Percentiles rank a stretch among this genome's conserved stretches.
Evolutionary conservation across 1,140 invertebrate genomes (phyloP).

Genomic region (Cryptotermes secundus): DNA sequence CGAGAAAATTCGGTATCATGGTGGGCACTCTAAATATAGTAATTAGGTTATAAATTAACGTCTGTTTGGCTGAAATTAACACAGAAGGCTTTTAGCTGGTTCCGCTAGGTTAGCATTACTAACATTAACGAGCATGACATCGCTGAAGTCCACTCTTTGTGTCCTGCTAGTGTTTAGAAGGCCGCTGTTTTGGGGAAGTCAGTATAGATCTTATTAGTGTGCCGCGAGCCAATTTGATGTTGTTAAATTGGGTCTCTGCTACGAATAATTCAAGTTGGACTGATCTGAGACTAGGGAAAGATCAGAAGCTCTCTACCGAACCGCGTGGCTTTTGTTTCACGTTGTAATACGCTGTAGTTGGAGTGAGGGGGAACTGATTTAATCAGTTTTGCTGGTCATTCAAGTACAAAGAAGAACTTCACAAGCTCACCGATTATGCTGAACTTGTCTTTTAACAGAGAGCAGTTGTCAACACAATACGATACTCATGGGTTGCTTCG

Average conservation of each 20-base stretch:
- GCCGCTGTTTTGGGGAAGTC: neutral
- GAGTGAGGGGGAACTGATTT: neutral
- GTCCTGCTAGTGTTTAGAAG: neutral
- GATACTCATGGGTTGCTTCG: too few relatives aligned
- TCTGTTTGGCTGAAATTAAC: neutral
- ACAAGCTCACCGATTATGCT: too few relatives aligned
- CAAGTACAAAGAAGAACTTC: too few relatives aligned
- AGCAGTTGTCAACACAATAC: too few relatives aligned
- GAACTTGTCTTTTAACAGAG: too few relatives aligned
- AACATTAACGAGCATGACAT: neutral
- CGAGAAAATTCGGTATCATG: too few relatives aligned
- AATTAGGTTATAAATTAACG: neutral
- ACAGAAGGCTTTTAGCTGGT: neutral
- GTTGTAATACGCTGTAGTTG: too few relatives aligned
- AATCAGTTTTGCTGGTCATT: neutral
- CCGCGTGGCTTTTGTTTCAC: too few relatives aligned
- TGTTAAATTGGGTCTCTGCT: neutral
- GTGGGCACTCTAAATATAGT: neutral
- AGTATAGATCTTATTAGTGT: neutral
- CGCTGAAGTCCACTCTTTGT: too few relatives aligned
- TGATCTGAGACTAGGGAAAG: too few relatives aligned
- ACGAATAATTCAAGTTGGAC: too few relatives aligned
- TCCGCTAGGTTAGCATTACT: neutral
- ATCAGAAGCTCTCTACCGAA: too few relatives aligned
- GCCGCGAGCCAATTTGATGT: neutral